A percentile compares a stretch with the other conserved stretches of the same genome.
These are phyloP conservation scores for Tetragnatha versicolor DNA, from an alignment of 1,140 invertebrate species.

Conservation along the genomic window DNA sequence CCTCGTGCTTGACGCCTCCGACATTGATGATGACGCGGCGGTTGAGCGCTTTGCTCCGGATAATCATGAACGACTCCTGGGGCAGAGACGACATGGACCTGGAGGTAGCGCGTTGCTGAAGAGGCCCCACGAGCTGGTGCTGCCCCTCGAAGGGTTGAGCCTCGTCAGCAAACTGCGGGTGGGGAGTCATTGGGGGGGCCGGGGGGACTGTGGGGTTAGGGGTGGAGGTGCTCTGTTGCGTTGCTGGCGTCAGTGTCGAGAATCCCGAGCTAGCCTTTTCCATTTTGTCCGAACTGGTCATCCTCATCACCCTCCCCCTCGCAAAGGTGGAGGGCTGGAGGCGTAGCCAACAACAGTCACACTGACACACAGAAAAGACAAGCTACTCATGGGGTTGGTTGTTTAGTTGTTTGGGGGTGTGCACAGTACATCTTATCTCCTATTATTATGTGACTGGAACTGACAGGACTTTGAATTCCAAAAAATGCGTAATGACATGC, in stretches of 20 bases:
- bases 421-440: slow-evolving; percentile 35
- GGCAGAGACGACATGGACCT: slow-evolving; percentile 78
- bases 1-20: slow-evolving; percentile 93
- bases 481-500: slow-evolving; percentile 49
- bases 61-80: slow-evolving; percentile 94
- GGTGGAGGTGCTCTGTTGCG: slow-evolving; percentile 46
- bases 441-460: slow-evolving; percentile 51
- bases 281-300: slow-evolving; percentile 54
- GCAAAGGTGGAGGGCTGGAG: slow-evolving; percentile 26
- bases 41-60: slow-evolving; percentile 88
- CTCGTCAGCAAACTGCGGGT: slow-evolving; percentile 48
- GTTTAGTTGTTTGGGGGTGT: slow-evolving; percentile 50
- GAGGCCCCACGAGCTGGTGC: slow-evolving; percentile 22
- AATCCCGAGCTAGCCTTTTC: slow-evolving; percentile 56
- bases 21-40: slow-evolving; percentile 94
- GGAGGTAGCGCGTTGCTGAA: slow-evolving; percentile 54
- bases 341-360: slow-evolving; percentile 46
- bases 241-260: slow-evolving; percentile 47
- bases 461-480: slow-evolving; percentile 54
- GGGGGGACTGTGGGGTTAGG: slow-evolving; percentile 37
- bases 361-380: slow-evolving; percentile 56
- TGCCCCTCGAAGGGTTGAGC: slow-evolving; percentile 25
- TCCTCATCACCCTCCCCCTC: slow-evolving; percentile 46
- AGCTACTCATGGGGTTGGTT: slow-evolving; percentile 37
- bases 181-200: slow-evolving; percentile 48